Base-by-base conservation (phyloP, 1,140 invertebrate species). In the fruit fly (Drosophila melanogaster) region DNA sequence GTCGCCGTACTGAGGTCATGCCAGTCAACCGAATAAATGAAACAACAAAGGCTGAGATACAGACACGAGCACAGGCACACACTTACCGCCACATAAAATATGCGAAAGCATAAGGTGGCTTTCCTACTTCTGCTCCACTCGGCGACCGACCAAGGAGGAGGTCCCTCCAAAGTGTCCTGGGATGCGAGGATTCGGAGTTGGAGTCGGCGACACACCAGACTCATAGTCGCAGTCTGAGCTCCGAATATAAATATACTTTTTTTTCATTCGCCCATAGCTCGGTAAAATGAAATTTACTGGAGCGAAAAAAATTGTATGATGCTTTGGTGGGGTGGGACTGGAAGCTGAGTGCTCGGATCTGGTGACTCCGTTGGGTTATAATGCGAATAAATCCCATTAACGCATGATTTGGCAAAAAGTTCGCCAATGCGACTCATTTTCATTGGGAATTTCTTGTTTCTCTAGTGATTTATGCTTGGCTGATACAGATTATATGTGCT, bases 21-120 rank as follows among this genome's bases (percentile, higher is more conserved):
- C 84, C 83, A 86, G 83, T 86, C 83, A 86, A 86, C 83, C 84
- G 81, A 86, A 86, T 86, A 86, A 86, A 86, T 75, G 83, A 86
- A 86, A 86, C 84, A 86, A 87, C 83, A 86, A 86, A 83, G 83
- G 67, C 76, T 41, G 35, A 55, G 40, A 78, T 58, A 61, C 41
- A 77, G 19, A 59, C 33, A 59, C 33, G 54, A 10, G 46, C 26
- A 73, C 26, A 58, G 8, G 46, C 26, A 73, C 51, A 60, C 49
- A 77, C 33, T 67, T 43, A 66, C 37, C 64, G 56, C 41, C 73
- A 61, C 60, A 79, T 87, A 86, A 89, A 89, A 83, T 77, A 89
- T 89, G 83, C 83, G 84, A 86, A 72, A 89, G 84, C 83, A 87
- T 79, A 86, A 79, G 69, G 54, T 46, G 30, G 30, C 30, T 30